Evolutionary conservation across 2,888 invertebrate species (phyloP).

Genomic region (Xestia c-nigrum): DNA sequence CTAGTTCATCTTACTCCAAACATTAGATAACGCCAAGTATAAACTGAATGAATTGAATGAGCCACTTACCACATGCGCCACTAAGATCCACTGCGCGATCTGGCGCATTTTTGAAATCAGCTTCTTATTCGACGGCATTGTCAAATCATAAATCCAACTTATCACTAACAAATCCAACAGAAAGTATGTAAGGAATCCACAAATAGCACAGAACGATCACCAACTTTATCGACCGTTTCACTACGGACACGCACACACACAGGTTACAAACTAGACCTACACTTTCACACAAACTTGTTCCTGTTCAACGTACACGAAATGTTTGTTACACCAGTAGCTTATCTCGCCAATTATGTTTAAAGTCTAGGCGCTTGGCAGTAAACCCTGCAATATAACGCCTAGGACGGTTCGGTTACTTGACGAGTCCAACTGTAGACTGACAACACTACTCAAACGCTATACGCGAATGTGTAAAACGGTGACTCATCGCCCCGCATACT

Average conservation of each 20-base stretch:
- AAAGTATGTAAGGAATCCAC: constrained; percentile 84
- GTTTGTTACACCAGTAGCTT: constrained; percentile 78
- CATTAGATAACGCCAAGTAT: constrained; percentile 47
- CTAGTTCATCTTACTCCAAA: constrained; percentile 48
- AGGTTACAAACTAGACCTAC: constrained; percentile 82
- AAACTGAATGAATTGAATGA: constrained; percentile 47
- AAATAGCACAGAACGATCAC: constrained; percentile 86
- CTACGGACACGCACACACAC: constrained; percentile 87
- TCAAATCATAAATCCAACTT: constrained; percentile 74
- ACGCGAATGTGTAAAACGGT: constrained; percentile 91
- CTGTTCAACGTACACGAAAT: constrained; percentile 74
- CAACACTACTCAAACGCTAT: constrained; percentile 90
- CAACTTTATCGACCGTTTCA: constrained; percentile 89
- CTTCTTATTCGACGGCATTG: constrained; percentile 89
- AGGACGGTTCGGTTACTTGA: constrained; percentile 85
- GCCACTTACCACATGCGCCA: constrained; percentile 88
- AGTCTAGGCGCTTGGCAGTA: constrained; percentile 85
- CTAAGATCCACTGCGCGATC: constrained; percentile 87
- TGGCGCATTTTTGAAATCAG: constrained; percentile 86
- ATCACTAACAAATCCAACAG: constrained; percentile 70
- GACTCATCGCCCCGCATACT: constrained; percentile 91
- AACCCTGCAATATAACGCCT: constrained; percentile 87
- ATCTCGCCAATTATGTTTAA: constrained; percentile 77
- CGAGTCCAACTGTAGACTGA: constrained; percentile 90
- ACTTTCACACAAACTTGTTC: constrained; percentile 88